phyloP scores from a whole-genome alignment of 1,140 invertebrate genomes.

The Cotesia typhae region DNA sequence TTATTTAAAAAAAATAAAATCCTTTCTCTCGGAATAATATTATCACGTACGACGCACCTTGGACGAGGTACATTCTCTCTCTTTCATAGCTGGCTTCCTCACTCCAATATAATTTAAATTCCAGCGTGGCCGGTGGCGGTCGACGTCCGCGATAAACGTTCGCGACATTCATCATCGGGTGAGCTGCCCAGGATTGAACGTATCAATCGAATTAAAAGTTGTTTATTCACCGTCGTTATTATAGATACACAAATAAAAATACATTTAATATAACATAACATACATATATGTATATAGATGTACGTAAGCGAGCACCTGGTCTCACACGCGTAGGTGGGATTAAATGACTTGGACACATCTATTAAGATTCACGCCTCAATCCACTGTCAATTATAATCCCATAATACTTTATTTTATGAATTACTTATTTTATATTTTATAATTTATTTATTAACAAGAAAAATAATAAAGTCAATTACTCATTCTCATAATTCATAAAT shows the following conservation, averaged over 20 bases:
- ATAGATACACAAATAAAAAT: not conserved
- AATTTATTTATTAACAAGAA: no score
- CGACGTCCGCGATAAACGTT: constrained; percentile 16
- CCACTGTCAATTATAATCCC: not conserved
- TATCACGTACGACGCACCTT: constrained; percentile 15
- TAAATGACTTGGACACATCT: constrained; percentile 2
- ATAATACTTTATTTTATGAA: not conserved
- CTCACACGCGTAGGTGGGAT: constrained; percentile 3
- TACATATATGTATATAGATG: not conserved
- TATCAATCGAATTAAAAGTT: constrained; percentile 28
- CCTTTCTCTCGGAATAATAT: constrained; percentile 23
- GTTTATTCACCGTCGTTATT: not conserved
- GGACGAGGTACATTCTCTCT: constrained; percentile 12
- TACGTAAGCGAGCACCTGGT: constrained; percentile 9
- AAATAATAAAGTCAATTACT: no score
- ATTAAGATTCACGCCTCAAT: not conserved
- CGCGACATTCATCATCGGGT: constrained; percentile 22
- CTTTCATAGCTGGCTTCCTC: not conserved
- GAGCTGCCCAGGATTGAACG: constrained; percentile 21
- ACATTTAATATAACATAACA: no score
- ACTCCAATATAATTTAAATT: constrained; percentile 21
- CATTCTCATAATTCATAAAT: no score
- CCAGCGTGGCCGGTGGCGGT: constrained; percentile 21
- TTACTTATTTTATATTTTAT: no score
- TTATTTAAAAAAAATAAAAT: not conserved